Evolutionary conservation across 2,888 invertebrate genomes (phyloP).

Genomic region (Eurois occulta): DNA sequence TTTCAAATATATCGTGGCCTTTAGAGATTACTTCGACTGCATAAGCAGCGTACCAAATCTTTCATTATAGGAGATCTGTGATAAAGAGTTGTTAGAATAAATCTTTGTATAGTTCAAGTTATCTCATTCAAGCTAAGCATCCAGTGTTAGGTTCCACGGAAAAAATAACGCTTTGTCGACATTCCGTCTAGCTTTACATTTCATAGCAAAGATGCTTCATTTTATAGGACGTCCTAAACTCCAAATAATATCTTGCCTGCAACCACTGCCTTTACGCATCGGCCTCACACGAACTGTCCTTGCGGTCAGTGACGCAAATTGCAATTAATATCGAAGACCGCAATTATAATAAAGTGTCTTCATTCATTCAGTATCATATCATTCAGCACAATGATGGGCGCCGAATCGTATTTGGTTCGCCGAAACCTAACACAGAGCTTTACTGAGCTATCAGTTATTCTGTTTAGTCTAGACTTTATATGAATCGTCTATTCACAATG

Average conservation of each 20-base stretch:
- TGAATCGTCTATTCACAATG: conserved; percentile 36
- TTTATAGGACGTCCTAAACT: neutral
- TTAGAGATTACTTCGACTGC: neutral
- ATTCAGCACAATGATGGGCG: conserved; percentile 44
- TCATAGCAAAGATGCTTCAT: neutral
- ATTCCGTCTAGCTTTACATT: neutral
- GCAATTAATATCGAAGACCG: conserved; percentile 40
- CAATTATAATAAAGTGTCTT: conserved; percentile 40
- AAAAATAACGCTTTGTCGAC: neutral
- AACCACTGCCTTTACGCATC: neutral
- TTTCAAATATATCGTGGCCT: neutral
- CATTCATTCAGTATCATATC: conserved; percentile 45
- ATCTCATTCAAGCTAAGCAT: neutral
- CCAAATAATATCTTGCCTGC: neutral
- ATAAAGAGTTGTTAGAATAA: neutral
- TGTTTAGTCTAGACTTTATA: conserved; percentile 54
- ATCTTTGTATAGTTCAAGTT: neutral
- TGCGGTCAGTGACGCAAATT: conserved; percentile 40
- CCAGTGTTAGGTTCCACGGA: neutral
- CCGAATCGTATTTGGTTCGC: conserved; percentile 20
- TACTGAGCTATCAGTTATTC: conserved; percentile 1
- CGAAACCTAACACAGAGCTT: conserved; percentile 29
- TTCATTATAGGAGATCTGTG: neutral
- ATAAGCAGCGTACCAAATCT: neutral
- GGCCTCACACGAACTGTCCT: conserved; percentile 38